These are phyloP conservation scores for Nemurella pictetii DNA, from an alignment of 2,888 invertebrate genomes.

Conservation along the genomic window DNA sequence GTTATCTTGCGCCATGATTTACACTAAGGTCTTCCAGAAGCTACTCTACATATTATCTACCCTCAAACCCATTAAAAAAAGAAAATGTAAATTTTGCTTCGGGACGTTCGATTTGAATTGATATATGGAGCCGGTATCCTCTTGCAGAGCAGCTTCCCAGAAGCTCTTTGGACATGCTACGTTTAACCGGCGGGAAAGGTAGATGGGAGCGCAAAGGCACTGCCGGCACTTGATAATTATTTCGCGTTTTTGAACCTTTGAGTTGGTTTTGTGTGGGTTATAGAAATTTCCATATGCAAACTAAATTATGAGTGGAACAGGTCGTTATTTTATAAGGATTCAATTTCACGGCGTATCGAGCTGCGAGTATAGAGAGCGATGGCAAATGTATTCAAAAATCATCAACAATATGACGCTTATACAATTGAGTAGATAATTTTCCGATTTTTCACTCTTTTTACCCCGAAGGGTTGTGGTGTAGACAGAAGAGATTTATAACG, in stretches of 20 bases:
- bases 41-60: not conserved
- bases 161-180: not conserved
- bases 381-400: slow-evolving; percentile 9
- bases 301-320: slow-evolving; percentile 4
- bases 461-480: not conserved
- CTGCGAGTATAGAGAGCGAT: not conserved
- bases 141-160: not conserved
- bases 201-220: not conserved
- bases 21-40: not conserved
- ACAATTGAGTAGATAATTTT: slow-evolving; percentile 5
- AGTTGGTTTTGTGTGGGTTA: slow-evolving; percentile 22
- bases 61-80: slow-evolving; percentile 30
- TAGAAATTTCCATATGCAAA: slow-evolving; percentile 12
- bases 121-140: slow-evolving; percentile 10
- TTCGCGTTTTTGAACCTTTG: slow-evolving; percentile 25
- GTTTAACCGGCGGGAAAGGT: not conserved
- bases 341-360: not conserved
- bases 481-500: not conserved
- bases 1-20: not conserved
- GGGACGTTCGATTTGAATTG: slow-evolving; percentile 28
- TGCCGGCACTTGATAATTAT: slow-evolving; percentile 27
- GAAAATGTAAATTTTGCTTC: slow-evolving; percentile 18
- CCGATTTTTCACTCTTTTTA: not conserved
- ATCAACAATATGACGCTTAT: not conserved
- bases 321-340: slow-evolving; percentile 19